A percentile compares a stretch with the other conserved stretches of the same genome.
These are phyloP conservation scores for Perdix hodgsoniae DNA, from an alignment of 2,797 vertebrate species.

Conservation along the genomic window DNA sequence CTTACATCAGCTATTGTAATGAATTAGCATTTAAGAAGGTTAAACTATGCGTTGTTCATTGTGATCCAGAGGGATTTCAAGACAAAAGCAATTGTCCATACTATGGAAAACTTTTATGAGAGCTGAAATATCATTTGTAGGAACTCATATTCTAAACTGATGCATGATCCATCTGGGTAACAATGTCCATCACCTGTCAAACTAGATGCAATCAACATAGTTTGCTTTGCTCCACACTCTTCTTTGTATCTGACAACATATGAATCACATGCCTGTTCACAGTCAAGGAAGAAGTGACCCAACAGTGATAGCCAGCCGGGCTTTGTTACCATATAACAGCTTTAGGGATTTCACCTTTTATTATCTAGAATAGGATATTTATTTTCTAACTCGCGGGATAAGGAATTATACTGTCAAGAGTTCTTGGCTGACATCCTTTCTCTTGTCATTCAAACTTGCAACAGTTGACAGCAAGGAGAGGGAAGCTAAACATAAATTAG, in stretches of 20 bases:
- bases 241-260: neutral
- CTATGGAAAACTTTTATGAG: neutral
- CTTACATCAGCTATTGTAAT: neutral
- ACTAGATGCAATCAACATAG: neutral
- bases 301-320: neutral
- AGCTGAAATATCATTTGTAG: neutral
- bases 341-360: neutral
- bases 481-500: neutral
- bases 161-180: neutral
- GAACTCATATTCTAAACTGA: neutral
- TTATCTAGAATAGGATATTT: neutral
- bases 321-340: neutral
- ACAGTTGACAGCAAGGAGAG: neutral
- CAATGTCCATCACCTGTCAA: neutral
- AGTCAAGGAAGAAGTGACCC: neutral
- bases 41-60: neutral
- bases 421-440: neutral
- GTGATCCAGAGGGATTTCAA: neutral
- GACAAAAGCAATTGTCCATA: neutral
- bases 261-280: neutral
- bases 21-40: neutral
- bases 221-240: neutral
- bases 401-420: neutral
- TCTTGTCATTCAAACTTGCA: neutral
- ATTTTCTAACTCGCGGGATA: neutral